phyloP scores from a whole-genome alignment of 1,140 invertebrate genomes.

The Nasonia vitripennis region DNA sequence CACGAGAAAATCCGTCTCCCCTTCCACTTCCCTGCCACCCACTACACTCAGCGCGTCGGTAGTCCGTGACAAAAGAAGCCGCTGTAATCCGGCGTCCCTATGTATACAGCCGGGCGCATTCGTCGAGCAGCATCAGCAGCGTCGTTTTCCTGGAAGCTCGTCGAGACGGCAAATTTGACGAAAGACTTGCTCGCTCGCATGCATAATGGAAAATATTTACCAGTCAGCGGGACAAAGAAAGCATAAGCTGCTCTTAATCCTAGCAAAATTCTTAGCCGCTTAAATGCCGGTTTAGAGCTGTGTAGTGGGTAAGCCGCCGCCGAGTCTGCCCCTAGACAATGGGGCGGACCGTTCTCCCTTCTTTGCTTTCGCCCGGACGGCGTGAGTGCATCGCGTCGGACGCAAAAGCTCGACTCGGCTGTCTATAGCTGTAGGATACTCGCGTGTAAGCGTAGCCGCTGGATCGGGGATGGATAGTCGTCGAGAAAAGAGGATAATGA shows the following conservation, averaged over 20 bases:
- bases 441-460: neutral
- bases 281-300: constrained; percentile 60
- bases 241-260: constrained; percentile 59
- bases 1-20: constrained; percentile 15
- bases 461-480: too few species aligned
- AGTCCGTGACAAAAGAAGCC: constrained; percentile 19
- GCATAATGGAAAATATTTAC: constrained; percentile 44
- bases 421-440: neutral
- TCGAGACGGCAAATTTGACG: constrained; percentile 41
- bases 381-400: neutral
- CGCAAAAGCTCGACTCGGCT: neutral
- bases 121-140: neutral
- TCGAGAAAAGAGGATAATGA: too few species aligned
- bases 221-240: constrained; percentile 20
- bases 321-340: constrained; percentile 61
- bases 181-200: neutral
- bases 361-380: neutral
- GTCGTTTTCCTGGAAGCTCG: constrained; percentile 8
- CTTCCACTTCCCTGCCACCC: neutral
- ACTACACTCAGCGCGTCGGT: neutral
- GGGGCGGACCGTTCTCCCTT: constrained; percentile 44
- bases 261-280: constrained; percentile 55
- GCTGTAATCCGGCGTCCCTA: constrained; percentile 3
- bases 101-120: neutral
- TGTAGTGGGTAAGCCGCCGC: constrained; percentile 59